Conservation (phyloP, 1,140 invertebrate species). For the Drosophila quadrilineata region DNA sequence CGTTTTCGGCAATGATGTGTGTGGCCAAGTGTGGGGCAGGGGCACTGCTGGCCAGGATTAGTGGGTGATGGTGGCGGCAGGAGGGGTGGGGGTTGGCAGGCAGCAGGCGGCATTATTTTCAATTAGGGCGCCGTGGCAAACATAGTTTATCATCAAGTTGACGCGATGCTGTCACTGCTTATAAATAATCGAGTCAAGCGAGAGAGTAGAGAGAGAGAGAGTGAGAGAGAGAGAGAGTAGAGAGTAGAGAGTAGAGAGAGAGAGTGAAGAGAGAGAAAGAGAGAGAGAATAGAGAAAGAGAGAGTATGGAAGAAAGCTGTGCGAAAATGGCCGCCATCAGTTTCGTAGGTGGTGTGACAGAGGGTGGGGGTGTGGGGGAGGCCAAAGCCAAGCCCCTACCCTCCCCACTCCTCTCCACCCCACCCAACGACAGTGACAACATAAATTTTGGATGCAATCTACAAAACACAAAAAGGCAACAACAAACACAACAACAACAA, state of each 20-base stretch:
- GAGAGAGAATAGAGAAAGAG: no score
- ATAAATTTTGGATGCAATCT: constrained; percentile 80
- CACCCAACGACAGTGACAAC: constrained; percentile 58
- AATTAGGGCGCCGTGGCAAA: constrained; percentile 75
- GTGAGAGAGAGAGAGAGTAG: no score
- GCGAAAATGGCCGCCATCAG: constrained; percentile 61
- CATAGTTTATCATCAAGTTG: constrained; percentile 80
- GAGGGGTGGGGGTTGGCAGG: background rate
- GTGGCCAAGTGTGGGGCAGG: no score
- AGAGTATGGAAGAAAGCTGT: no score
- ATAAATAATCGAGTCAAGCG: constrained; percentile 74
- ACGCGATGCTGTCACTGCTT: constrained; percentile 76
- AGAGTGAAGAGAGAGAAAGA: no score
- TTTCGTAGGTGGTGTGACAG: constrained; percentile 30
- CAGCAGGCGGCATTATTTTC: constrained; percentile 61
- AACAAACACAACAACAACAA: constrained; percentile 12
- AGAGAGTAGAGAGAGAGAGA: no score
- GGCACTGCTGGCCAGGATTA: no score
- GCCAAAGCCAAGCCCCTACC: no score
- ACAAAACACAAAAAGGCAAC: constrained; percentile 20
- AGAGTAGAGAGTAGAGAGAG: no score
- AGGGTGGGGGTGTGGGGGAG: background rate
- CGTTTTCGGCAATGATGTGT: no score
- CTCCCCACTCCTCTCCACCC: no score
- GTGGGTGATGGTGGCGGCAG: no score